A percentile compares a stretch with the other conserved stretches of the same genome.
These are phyloP conservation scores for Acanthacorydalis orientalis DNA, from an alignment of 2,888 invertebrate genomes.

Conservation along the genomic window DNA sequence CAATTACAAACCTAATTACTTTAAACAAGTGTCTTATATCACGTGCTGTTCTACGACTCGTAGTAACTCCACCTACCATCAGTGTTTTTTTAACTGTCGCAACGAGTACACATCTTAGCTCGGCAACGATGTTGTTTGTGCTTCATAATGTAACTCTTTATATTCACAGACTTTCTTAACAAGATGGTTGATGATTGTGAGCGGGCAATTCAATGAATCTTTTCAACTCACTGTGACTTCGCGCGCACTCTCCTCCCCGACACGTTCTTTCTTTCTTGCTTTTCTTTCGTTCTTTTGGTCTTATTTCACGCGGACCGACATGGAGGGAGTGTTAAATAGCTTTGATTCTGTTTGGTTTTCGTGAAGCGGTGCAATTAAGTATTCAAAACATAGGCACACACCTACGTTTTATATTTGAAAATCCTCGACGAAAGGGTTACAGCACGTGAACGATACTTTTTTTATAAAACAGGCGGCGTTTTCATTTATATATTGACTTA, in stretches of 20 bases:
- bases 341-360: neutral
- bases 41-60: neutral
- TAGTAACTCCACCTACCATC: neutral
- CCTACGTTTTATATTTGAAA: neutral
- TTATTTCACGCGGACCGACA: neutral
- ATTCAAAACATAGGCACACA: neutral
- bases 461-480: too few relatives aligned
- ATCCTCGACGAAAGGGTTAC: neutral
- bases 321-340: neutral
- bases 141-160: constrained; percentile 31
- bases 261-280: neutral
- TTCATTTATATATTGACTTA: too few relatives aligned
- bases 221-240: neutral
- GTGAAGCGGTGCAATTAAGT: neutral
- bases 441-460: too few relatives aligned
- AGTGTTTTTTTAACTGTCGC: neutral
- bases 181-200: constrained; percentile 12
- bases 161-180: constrained; percentile 28
- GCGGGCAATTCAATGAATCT: constrained; percentile 1
- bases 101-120: neutral
- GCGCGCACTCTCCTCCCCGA: neutral
- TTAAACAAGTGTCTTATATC: constrained; percentile 12
- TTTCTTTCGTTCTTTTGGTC: too few relatives aligned
- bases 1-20: constrained; percentile 15
- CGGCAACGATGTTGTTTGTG: constrained; percentile 7